phyloP scores from a whole-genome alignment of 92 coral and sea anemone species.

The Pocillopora meandrina region DNA sequence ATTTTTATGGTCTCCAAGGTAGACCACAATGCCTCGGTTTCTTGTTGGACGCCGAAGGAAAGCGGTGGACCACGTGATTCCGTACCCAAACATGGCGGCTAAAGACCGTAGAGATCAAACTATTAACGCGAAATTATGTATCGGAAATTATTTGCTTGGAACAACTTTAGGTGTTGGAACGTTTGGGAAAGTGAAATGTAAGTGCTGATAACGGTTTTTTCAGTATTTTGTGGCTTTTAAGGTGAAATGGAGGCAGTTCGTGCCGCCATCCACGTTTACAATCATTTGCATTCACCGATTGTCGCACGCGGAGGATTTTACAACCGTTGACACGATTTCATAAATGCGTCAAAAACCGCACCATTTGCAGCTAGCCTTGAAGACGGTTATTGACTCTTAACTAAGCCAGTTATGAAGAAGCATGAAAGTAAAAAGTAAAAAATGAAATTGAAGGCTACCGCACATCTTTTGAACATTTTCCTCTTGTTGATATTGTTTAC shows the following conservation, averaged over 20 bases:
- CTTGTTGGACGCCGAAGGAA: neutral
- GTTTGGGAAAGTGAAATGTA: slow-evolving; percentile 98
- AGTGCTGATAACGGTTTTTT: slow-evolving; percentile 22
- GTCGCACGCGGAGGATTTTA: neutral
- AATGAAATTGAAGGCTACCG: too few relatives aligned
- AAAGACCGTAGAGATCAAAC: slow-evolving; percentile 21
- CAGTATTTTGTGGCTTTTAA: too few relatives aligned
- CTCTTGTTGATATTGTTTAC: too few relatives aligned
- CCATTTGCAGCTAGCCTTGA: too few relatives aligned
- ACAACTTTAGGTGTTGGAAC: slow-evolving; percentile 93
- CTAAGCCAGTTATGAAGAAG: too few relatives aligned
- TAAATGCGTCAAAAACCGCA: too few relatives aligned
- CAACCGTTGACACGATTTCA: too few relatives aligned
- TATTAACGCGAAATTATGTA: slow-evolving; percentile 28
- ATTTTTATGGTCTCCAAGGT: neutral
- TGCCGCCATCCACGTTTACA: slow-evolving; percentile 24
- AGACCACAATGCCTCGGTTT: slow-evolving; percentile 45
- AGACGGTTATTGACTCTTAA: too few relatives aligned
- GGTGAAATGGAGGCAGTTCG: neutral
- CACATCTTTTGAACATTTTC: too few relatives aligned
- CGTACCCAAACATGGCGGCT: slow-evolving; percentile 61
- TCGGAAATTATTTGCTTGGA: slow-evolving; percentile 91
- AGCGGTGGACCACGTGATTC: slow-evolving; percentile 24
- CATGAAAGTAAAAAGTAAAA: too few relatives aligned
- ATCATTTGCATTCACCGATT: neutral